Evolutionary conservation across 2,888 invertebrate species (phyloP).

Genomic region (Periphyllus acericola): DNA sequence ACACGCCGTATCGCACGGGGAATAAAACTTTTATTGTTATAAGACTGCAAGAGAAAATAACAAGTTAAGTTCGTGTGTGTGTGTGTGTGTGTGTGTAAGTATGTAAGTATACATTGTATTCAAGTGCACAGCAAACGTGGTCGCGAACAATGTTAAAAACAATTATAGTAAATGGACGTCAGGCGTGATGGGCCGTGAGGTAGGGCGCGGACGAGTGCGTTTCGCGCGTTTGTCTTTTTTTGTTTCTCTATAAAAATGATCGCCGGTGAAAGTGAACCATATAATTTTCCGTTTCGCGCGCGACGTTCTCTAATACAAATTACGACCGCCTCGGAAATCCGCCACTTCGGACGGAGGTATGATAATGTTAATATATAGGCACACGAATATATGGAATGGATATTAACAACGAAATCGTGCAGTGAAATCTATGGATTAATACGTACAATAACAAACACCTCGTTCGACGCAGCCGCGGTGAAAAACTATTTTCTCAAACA

Average conservation of each 20-base stretch:
- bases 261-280: constrained; percentile 37
- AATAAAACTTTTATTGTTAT: not conserved
- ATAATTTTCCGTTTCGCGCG: constrained; percentile 20
- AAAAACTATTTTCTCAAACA: no score
- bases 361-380: no score
- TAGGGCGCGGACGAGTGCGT: not conserved
- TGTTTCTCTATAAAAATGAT: constrained; percentile 1
- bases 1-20: not conserved
- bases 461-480: no score
- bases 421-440: no score
- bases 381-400: no score
- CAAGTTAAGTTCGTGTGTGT: not conserved
- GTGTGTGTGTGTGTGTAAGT: not conserved
- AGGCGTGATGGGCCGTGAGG: no score
- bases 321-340: not conserved
- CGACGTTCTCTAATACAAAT: not conserved
- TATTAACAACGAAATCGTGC: no score
- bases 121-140: no score
- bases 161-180: not conserved
- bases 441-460: no score
- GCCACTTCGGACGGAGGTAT: not conserved
- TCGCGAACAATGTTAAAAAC: not conserved
- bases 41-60: no score
- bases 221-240: constrained; percentile 26
- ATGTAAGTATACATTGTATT: no score